Base-by-base conservation (phyloP, 2,888 invertebrate genomes). In the Saturnia japonica region DNA sequence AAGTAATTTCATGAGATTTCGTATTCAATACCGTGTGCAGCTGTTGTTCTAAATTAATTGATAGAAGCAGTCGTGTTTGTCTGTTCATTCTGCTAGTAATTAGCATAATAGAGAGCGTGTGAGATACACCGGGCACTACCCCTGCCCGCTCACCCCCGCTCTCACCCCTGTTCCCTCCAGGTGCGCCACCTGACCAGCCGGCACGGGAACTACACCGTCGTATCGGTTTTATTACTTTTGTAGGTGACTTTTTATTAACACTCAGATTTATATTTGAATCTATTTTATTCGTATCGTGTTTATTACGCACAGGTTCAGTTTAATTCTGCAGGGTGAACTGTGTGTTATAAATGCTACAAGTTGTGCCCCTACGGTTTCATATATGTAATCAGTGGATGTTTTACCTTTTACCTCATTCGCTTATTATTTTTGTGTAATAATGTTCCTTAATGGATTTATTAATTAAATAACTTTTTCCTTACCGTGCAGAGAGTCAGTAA, bases 101-200 rank as follows among this genome's bases (percentile, higher is more conserved):
- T 72, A 73, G 72, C 69, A 51, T 69, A 72, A 71, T 72, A 73
- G 73, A 75, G 73, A 71, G 72, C 68, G 70, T 64, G 68, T 67
- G 70, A 67, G 67, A 67, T 64, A 40, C 64, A n/a, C 40, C 40
- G 62, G 16, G 64, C 14, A 64, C 68, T 57, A 69, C 47, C 8
- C 6, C 16, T 28, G 19, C 6, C 14, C 68, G 28, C 22, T 9
- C 22, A 34, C 8, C 68, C n/a, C 14, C 28, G 0, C 60, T 1
- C 68, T 19, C 16, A 40, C 14, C 7, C 34, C 34, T 64, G 71
- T 22, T 70, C 64, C 62, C 70, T 42, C 64, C 16, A 6, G 34
- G 43, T 45, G 76, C 74, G 74, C 34, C 34, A 28, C 62, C 62
- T n/a, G 40, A 19, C 34, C 62, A 25, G 25, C 25, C 57, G 25